Percentiles rank a stretch among this genome's conserved stretches.
phyloP scores from a whole-genome alignment of 2,888 invertebrate genomes.

The Pseudeuparius sepicola region DNA sequence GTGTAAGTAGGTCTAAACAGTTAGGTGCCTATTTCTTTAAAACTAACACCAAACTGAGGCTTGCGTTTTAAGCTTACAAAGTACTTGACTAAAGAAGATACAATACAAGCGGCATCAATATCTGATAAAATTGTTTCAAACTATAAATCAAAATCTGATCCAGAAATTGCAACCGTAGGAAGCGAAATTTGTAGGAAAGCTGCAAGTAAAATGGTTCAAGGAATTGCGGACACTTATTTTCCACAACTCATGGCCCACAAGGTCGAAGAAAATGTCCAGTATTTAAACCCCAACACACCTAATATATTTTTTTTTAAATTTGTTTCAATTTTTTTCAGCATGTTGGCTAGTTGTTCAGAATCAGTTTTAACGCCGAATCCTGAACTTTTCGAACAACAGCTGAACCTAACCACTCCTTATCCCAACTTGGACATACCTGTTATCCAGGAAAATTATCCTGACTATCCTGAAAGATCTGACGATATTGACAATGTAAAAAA shows the following conservation, averaged over 20 bases:
- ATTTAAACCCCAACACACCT: too few relatives aligned
- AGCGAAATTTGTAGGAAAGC: constrained; percentile 20
- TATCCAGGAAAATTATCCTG: constrained; percentile 13
- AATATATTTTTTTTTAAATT: constrained; percentile 1
- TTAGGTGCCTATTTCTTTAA: too few relatives aligned
- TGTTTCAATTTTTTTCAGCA: constrained; percentile 5
- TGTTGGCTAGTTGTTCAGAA: constrained; percentile 17
- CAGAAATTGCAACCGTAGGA: constrained; percentile 16
- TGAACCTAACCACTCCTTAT: constrained; percentile 4
- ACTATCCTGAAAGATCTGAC: too few relatives aligned
- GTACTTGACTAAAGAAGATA: too few relatives aligned
- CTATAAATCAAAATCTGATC: constrained; percentile 16
- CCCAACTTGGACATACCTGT: constrained; percentile 1
- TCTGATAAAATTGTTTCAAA: constrained; percentile 15
- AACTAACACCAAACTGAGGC: too few relatives aligned
- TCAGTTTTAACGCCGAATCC: constrained; percentile 14
- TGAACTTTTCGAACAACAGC: constrained; percentile 7
- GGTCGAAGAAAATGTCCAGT: too few relatives aligned
- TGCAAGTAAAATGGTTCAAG: too few relatives aligned
- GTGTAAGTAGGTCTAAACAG: too few relatives aligned
- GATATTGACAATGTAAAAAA: too few relatives aligned
- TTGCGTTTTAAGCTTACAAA: too few relatives aligned
- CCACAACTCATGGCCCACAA: too few relatives aligned
- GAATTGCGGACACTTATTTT: too few relatives aligned
- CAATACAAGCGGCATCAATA: constrained; percentile 15